Evolutionary conservation across 2,113 vertebrate species (phyloP).

Genomic region (Platichthys stellatus): DNA sequence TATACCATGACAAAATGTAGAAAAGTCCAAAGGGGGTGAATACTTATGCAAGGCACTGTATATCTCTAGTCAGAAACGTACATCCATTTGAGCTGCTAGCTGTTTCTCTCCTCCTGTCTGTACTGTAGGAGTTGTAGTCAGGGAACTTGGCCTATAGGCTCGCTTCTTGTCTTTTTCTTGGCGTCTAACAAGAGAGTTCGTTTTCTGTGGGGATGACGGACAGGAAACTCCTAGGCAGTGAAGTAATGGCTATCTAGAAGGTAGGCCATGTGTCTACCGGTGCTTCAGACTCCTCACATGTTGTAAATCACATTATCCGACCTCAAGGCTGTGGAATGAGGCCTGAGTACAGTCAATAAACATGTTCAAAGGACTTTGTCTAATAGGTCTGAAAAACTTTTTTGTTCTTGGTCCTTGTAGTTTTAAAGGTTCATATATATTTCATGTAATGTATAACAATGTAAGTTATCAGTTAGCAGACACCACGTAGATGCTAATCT

Average conservation of each 20-base stretch:
- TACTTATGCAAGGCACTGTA: too few relatives aligned
- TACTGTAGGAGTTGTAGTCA: not conserved
- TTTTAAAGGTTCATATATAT: too few relatives aligned
- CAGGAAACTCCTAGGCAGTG: conserved; percentile 43
- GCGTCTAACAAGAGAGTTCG: conserved; percentile 31
- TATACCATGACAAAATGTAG: too few relatives aligned
- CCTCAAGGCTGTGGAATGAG: not conserved
- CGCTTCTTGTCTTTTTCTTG: conserved; percentile 29
- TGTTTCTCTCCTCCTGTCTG: not conserved
- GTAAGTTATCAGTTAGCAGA: too few relatives aligned
- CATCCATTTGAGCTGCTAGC: not conserved
- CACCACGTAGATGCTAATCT: too few relatives aligned
- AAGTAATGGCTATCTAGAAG: conserved; percentile 37
- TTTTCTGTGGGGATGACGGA: conserved; percentile 9
- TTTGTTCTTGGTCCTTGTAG: too few relatives aligned
- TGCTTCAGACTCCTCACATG: conserved; percentile 6
- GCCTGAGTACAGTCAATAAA: conserved; percentile 9
- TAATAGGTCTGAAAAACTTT: too few relatives aligned
- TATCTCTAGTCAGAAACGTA: not conserved
- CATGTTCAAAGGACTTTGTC: not conserved
- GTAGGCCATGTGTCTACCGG: conserved; percentile 27
- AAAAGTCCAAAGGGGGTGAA: too few relatives aligned
- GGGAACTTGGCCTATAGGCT: not conserved
- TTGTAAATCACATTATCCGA: conserved; percentile 26
- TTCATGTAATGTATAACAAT: too few relatives aligned